phyloP scores from a whole-genome alignment of 2,797 vertebrate genomes.

The Chaetophractus vellerosus region DNA sequence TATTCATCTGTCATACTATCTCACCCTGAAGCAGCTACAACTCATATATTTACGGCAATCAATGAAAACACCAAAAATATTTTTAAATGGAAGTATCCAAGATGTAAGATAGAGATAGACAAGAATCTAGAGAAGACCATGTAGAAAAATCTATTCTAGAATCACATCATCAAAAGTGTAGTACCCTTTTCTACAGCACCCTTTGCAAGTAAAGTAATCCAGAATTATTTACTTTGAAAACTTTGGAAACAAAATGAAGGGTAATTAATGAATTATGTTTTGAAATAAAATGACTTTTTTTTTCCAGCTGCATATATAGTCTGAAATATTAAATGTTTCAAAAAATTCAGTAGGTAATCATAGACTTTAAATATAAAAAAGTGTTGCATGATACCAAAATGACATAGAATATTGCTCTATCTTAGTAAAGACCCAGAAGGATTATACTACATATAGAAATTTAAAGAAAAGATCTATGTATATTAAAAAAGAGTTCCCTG shows the following conservation, averaged over 20 bases:
- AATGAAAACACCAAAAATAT: background rate
- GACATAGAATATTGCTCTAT: background rate
- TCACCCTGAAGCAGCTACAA: background rate
- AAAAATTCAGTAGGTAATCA: background rate
- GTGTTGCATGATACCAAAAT: background rate
- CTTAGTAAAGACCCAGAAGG: constrained; percentile 31
- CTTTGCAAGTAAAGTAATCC: background rate
- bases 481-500: background rate
- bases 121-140: background rate
- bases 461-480: background rate
- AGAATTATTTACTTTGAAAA: constrained; percentile 53
- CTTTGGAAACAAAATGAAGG: constrained; percentile 32
- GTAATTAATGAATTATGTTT: constrained; percentile 42
- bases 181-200: background rate
- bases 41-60: constrained; percentile 3
- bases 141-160: background rate
- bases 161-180: background rate
- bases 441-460: background rate
- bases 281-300: background rate
- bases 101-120: background rate
- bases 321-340: constrained; percentile 35
- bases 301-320: background rate
- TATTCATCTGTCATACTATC: background rate
- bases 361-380: constrained; percentile 54
- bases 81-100: background rate